phyloP scores from a whole-genome alignment of 2,888 invertebrate species.

The Idaea biselata region DNA sequence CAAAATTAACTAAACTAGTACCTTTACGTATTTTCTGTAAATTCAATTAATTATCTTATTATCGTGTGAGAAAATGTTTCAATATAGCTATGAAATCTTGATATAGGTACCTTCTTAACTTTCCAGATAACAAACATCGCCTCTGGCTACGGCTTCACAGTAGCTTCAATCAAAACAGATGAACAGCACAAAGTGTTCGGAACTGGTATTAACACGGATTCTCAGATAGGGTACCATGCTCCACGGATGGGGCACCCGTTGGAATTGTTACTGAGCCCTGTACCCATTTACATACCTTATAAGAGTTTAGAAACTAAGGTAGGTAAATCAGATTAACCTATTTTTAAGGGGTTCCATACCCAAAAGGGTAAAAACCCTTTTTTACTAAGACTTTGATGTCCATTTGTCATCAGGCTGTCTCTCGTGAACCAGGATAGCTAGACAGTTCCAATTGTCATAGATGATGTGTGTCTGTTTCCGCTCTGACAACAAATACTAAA shows the following conservation, averaged over 20 bases:
- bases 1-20: too few species aligned
- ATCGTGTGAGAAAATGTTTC: too few species aligned
- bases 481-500: too few species aligned
- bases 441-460: not conserved
- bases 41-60: too few species aligned
- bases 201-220: constrained; percentile 94
- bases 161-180: constrained; percentile 84
- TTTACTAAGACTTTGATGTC: too few species aligned
- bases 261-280: constrained; percentile 85
- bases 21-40: too few species aligned
- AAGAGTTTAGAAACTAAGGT: constrained; percentile 79
- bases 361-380: too few species aligned
- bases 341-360: not conserved
- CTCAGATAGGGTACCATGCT: constrained; percentile 90
- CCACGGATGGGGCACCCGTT: constrained; percentile 83
- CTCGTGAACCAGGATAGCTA: too few species aligned
- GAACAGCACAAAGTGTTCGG: constrained; percentile 88
- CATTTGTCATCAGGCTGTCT: too few species aligned
- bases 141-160: constrained; percentile 95
- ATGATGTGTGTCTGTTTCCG: too few species aligned
- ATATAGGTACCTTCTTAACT: too few species aligned
- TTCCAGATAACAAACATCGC: constrained; percentile 84
- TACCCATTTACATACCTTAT: constrained; percentile 85
- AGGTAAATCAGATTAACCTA: constrained; percentile 41
- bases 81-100: too few species aligned